phyloP scores from a whole-genome alignment of 2,113 vertebrate species.

The Oplegnathus fasciatus region DNA sequence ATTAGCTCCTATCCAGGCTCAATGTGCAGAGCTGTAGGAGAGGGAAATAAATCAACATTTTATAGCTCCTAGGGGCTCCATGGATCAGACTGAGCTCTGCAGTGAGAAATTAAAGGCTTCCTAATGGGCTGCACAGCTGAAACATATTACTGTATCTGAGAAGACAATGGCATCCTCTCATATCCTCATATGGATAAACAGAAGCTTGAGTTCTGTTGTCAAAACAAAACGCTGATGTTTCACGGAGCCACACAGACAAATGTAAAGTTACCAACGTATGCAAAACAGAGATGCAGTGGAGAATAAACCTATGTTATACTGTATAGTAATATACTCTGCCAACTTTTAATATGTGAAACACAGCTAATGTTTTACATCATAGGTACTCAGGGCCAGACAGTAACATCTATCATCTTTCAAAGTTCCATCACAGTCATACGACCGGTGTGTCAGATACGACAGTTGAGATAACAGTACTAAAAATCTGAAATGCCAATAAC shows the following conservation, averaged over 20 bases:
- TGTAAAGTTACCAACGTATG: not conserved
- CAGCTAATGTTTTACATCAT: too few species aligned
- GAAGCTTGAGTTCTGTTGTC: conserved; percentile 8
- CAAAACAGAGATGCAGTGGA: not conserved
- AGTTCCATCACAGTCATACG: not conserved
- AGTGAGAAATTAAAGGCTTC: conserved; percentile 79
- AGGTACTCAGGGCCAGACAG: too few species aligned
- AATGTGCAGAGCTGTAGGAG: conserved; percentile 68
- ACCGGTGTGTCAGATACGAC: not conserved
- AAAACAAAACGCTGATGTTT: conserved; percentile 6
- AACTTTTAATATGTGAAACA: too few species aligned
- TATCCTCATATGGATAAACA: conserved; percentile 33
- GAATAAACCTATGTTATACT: not conserved
- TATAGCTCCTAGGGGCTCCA: conserved; percentile 79
- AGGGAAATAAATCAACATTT: conserved; percentile 82
- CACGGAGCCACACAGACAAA: not conserved
- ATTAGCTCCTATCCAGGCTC: conserved; percentile 79
- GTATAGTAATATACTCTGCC: too few species aligned
- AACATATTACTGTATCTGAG: conserved; percentile 71
- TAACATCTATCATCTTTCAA: not conserved
- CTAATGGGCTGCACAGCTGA: conserved; percentile 73
- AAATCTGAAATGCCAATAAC: not conserved
- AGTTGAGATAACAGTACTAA: not conserved
- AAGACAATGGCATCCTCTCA: conserved; percentile 56
- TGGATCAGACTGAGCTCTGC: conserved; percentile 77